Evolutionary conservation across 2,113 vertebrate genomes (phyloP).

Genomic region (Rhipidura dahli): DNA sequence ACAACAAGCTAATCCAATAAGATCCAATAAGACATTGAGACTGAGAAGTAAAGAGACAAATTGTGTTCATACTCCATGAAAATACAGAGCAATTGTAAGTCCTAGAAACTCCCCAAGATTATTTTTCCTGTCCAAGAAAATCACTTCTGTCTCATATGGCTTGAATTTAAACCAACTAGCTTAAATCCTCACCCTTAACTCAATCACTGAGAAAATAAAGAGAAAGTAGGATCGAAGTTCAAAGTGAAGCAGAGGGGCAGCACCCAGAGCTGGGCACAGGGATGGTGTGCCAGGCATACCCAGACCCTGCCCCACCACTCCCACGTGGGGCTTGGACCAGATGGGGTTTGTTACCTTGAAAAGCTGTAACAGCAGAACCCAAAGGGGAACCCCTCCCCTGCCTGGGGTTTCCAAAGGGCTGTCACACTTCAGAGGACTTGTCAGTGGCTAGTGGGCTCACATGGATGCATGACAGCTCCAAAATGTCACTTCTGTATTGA

Average conservation of each 20-base stretch:
- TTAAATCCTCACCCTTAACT: constrained; percentile 25
- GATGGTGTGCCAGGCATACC: background rate
- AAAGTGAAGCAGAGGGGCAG: background rate
- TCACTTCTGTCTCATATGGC: constrained; percentile 60
- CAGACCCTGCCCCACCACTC: background rate
- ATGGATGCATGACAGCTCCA: rapidly evolving
- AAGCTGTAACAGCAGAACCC: background rate
- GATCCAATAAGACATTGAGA: constrained; percentile 50
- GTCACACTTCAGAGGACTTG: background rate
- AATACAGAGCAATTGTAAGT: constrained; percentile 55
- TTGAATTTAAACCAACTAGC: constrained; percentile 60
- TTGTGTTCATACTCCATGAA: constrained; percentile 51
- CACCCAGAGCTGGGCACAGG: background rate
- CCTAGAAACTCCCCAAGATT: constrained; percentile 49
- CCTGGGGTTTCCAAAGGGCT: background rate
- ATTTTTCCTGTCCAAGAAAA: constrained; percentile 61
- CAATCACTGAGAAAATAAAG: constrained; percentile 41
- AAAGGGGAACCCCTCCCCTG: background rate
- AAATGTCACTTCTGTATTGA: background rate
- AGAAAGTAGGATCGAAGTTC: background rate
- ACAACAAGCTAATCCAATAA: constrained; percentile 64
- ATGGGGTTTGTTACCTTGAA: background rate
- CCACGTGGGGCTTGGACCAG: background rate
- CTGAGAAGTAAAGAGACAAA: constrained; percentile 53
- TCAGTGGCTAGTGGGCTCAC: background rate